phyloP scores from a whole-genome alignment of 2,888 invertebrate species.

The Parnassius mnemosyne region DNA sequence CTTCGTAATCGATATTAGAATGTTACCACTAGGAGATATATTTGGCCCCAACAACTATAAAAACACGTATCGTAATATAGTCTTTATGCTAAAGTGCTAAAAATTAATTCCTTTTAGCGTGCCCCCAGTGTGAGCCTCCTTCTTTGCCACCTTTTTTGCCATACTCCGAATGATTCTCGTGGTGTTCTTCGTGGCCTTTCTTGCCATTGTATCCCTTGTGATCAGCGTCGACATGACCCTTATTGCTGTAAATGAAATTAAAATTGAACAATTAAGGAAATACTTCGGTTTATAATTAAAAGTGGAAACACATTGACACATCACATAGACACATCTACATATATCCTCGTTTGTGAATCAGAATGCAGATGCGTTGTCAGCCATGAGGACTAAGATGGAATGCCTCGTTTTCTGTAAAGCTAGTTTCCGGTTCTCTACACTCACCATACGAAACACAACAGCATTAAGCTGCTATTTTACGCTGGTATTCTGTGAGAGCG shows the following conservation, averaged over 20 bases:
- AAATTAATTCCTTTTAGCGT: constrained; percentile 58
- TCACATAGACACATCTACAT: no score
- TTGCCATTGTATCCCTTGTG: constrained; percentile 83
- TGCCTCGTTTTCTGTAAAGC: no score
- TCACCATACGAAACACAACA: no score
- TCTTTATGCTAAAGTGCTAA: background rate
- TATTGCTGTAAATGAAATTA: constrained; percentile 66
- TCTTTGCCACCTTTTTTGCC: constrained; percentile 82
- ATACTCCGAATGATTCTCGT: constrained; percentile 79
- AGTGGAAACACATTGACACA: no score
- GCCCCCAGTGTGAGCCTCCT: constrained; percentile 74
- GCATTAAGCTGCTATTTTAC: no score
- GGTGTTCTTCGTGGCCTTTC: constrained; percentile 83
- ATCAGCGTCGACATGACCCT: constrained; percentile 83
- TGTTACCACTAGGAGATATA: background rate
- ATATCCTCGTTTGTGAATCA: no score
- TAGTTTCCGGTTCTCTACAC: no score
- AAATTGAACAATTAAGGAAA: background rate
- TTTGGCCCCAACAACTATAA: constrained; percentile 5
- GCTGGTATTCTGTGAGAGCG: no score
- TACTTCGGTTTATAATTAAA: no score
- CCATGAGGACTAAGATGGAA: no score
- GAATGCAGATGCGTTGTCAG: no score
- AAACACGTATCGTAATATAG: background rate
- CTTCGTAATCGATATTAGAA: background rate